Conservation (phyloP, 2,888 invertebrate genomes). For the Drosophila paranaensis region DNA sequence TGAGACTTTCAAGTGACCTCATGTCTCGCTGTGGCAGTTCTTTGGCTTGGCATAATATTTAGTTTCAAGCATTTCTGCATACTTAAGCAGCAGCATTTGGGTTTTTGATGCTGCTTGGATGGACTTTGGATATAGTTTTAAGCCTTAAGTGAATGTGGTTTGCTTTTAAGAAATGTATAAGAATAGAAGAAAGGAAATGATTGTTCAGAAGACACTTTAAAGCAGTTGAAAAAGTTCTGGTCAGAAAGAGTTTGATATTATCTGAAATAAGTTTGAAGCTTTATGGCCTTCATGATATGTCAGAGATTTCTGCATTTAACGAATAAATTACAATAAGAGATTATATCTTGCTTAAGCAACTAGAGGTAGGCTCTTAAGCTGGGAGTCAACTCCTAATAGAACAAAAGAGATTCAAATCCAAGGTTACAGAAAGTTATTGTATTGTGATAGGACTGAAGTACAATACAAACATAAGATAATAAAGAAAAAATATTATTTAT, state of each 20-base stretch:
- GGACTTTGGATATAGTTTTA: background rate
- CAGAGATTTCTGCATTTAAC: background rate
- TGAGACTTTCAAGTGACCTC: slow-evolving; percentile 13
- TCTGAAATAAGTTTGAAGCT: background rate
- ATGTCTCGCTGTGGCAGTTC: background rate
- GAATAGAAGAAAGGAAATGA: background rate
- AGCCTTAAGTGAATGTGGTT: background rate
- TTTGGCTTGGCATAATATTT: background rate
- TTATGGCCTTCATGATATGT: background rate
- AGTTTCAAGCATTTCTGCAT: slow-evolving; percentile 2
- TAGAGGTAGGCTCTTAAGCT: background rate
- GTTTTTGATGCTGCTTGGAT: background rate
- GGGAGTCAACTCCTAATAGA: background rate
- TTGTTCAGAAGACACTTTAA: background rate
- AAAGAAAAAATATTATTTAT: background rate
- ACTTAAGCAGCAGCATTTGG: background rate
- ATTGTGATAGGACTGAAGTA: background rate
- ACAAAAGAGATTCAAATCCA: background rate
- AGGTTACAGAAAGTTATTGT: background rate
- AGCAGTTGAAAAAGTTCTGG: background rate
- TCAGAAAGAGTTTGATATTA: background rate
- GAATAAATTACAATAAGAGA: background rate
- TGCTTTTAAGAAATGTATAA: background rate
- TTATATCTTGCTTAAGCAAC: background rate
- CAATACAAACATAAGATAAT: background rate